phyloP scores from a whole-genome alignment of 2,797 vertebrate species.

The Huso huso region DNA sequence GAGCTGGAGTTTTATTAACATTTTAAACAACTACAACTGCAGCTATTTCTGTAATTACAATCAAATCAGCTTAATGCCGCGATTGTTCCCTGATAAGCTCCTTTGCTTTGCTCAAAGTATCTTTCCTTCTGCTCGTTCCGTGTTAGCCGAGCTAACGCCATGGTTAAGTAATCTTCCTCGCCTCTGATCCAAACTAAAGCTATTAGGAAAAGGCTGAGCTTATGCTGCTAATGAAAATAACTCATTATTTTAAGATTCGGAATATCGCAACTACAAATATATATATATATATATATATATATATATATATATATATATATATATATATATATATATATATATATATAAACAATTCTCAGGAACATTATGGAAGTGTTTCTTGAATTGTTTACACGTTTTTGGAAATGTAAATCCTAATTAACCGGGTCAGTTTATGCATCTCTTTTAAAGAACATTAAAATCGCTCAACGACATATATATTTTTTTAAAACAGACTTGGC shows the following conservation, averaged over 20 bases:
- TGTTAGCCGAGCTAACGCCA: conserved; percentile 46
- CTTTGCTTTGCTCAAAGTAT: conserved; percentile 47
- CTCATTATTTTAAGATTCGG: neutral
- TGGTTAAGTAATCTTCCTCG: conserved; percentile 54
- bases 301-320: too few species aligned
- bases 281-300: too few species aligned
- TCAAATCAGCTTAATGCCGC: conserved; percentile 56
- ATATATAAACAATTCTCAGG: too few species aligned
- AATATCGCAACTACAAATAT: too few species aligned
- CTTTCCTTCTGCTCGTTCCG: conserved; percentile 55
- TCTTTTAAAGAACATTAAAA: conserved; percentile 9
- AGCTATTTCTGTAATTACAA: conserved; percentile 64
- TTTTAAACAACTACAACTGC: conserved; percentile 43
- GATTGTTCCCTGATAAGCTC: conserved; percentile 61
- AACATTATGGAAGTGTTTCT: too few species aligned
- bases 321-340: too few species aligned
- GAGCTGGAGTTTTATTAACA: conserved; percentile 52
- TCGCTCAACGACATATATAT: neutral
- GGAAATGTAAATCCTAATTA: too few species aligned
- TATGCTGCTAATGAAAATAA: conserved; percentile 5
- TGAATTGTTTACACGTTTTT: too few species aligned
- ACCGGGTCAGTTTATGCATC: too few species aligned
- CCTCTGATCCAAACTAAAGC: conserved; percentile 52
- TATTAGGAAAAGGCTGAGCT: conserved; percentile 38
- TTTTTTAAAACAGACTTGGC: conserved; percentile 15